These are phyloP conservation scores for Allygus modestus DNA, from an alignment of 2,888 invertebrate genomes.

Conservation along the genomic window DNA sequence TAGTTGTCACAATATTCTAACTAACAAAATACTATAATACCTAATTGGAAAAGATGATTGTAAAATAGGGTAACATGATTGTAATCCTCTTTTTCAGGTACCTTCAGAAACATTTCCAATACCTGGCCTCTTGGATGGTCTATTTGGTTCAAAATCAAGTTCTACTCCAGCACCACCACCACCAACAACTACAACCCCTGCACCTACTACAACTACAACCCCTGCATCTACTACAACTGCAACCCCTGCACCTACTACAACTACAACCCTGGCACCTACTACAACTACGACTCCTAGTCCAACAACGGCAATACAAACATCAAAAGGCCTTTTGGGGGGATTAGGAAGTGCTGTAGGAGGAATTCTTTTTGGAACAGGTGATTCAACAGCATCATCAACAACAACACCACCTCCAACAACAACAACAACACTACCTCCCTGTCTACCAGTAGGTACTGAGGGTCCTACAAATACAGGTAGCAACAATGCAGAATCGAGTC, in stretches of 20 bases:
- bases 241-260: no score
- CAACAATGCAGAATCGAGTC: no score
- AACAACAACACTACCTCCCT: no score
- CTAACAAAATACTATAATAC: no score
- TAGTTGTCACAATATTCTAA: no score
- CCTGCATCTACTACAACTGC: no score
- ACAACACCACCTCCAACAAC: neutral
- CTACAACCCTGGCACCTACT: no score
- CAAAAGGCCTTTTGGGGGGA: neutral
- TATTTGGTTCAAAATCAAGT: neutral
- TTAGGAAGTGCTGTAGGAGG: neutral
- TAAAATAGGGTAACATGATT: no score
- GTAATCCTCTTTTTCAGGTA: neutral
- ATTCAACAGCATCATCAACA: neutral
- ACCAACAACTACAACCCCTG: neutral
- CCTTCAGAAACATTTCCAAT: constrained; percentile 11
- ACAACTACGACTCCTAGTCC: neutral
- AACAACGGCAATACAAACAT: neutral
- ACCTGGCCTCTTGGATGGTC: constrained; percentile 20
- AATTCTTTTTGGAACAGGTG: neutral
- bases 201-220: neutral
- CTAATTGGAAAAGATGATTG: no score
- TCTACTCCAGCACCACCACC: neutral
- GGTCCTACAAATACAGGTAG: neutral
- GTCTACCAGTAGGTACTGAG: neutral